Evolutionary conservation across 2,888 invertebrate species (phyloP), one percentile per base, ranked within the genome.

Genomic region (Volucella bombylans): DNA sequence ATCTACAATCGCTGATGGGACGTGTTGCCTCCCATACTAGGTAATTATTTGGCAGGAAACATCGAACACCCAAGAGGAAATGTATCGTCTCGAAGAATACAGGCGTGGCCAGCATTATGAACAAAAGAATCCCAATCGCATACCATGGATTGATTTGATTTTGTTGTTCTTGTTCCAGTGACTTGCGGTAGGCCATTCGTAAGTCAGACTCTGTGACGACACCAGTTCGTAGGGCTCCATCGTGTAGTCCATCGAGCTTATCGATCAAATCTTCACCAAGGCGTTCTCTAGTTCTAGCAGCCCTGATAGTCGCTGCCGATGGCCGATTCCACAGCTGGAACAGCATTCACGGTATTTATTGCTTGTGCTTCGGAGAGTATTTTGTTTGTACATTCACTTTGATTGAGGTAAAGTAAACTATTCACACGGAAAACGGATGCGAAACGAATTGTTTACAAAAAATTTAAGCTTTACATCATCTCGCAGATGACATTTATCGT

Each of bases 21-120:
- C 97, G 93, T 23, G 96, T 95, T 68, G 96, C 96, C 92, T 97
- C 97, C 96, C 96, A 96, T 87, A 97, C 91, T 81, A 97, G 93
- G 90, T 96, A 96, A 93, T 97, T 97, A 91, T 96, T 96, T 87
- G 96, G 95, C 89, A 97, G 90, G 86, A 97, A 92, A 92, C 97
- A 97, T 89, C 96, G 94, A 87, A 94, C 93, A 88, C 94, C 93
- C 87, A 94, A 88, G 87, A 94, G 87, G 87, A 91, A 91, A 10
- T 90, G 90, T 39, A 92, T 89, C 12, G 89, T 87, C 77, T 91
- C 90, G 65, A 92, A 91, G 59, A 91, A 89, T 47, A 91, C 86
- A 2, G 92, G 92, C 4, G 91, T 91, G 18, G 90, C 90, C 8
- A 92, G 82, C 89, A 91, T 87, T 49, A 91, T 89, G 14, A 91